phyloP scores from a whole-genome alignment of 2,113 vertebrate genomes.

The Dipodomys stephensi region DNA sequence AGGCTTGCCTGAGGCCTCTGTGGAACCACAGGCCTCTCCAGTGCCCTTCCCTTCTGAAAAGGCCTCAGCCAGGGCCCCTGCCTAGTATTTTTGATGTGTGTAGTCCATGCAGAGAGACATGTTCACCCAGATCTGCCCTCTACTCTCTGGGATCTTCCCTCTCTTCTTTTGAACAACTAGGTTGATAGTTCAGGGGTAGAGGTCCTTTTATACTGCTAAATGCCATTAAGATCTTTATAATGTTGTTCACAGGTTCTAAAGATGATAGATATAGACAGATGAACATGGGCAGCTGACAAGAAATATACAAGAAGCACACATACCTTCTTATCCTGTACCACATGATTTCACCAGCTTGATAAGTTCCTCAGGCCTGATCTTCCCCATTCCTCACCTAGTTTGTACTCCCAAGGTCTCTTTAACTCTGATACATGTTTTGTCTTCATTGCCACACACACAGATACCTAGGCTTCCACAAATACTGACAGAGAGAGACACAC shows the following conservation, averaged over 20 bases:
- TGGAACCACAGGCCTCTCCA: neutral
- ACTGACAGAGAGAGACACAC: neutral
- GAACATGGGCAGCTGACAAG: too few species aligned
- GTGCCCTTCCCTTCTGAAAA: neutral
- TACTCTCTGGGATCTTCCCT: neutral
- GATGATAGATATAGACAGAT: too few species aligned
- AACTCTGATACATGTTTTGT: neutral
- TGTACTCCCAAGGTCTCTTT: neutral
- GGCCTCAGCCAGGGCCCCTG: accelerated
- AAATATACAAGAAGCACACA: too few species aligned
- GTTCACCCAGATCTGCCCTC: neutral
- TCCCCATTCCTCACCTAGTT: neutral
- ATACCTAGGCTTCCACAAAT: neutral
- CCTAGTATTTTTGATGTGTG: neutral
- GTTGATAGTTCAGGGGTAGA: neutral
- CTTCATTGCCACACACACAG: neutral
- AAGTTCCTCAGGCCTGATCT: too few species aligned
- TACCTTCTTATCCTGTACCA: neutral
- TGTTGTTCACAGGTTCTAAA: too few species aligned
- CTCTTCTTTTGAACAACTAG: neutral
- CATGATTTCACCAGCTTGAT: too few species aligned
- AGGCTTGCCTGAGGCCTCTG: neutral
- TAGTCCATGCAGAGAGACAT: neutral
- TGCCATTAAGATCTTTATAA: too few species aligned
- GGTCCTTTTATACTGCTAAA: neutral